Percentiles rank a stretch among this genome's conserved stretches.
These are phyloP conservation scores for Dryocosmus kuriphilus DNA, from an alignment of 2,888 invertebrate genomes.

Conservation along the genomic window DNA sequence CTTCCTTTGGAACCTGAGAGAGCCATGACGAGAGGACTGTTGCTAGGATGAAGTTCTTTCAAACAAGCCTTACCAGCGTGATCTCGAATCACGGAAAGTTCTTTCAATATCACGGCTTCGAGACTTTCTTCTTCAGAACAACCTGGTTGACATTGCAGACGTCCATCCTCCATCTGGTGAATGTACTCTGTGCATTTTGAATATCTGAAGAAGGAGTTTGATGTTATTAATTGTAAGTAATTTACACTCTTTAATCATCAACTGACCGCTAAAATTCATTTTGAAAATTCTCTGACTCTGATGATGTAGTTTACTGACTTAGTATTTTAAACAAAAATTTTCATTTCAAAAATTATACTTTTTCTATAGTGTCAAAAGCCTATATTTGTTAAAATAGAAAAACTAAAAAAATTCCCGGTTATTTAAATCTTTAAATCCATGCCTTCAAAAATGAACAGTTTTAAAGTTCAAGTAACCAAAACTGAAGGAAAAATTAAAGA, in stretches of 20 bases:
- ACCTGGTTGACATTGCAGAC: constrained; percentile 94
- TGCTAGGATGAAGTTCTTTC: constrained; percentile 91
- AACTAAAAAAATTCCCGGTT: too few relatives aligned
- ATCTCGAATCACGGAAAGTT: constrained; percentile 96
- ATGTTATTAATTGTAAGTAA: neutral
- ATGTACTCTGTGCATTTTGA: constrained; percentile 95
- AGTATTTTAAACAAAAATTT: neutral
- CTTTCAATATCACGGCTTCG: constrained; percentile 93
- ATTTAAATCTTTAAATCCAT: too few relatives aligned
- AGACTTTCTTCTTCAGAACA: constrained; percentile 94
- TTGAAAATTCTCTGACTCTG: too few relatives aligned
- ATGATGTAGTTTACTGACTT: constrained; percentile 13
- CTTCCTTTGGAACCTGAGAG: constrained; percentile 99
- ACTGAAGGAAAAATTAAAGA: too few relatives aligned
- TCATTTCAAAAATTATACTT: neutral
- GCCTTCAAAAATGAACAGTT: too few relatives aligned
- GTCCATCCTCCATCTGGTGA: constrained; percentile 90
- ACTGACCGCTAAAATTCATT: too few relatives aligned
- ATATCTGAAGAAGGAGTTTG: constrained; percentile 80
- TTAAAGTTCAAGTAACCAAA: too few relatives aligned
- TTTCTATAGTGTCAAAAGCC: too few relatives aligned
- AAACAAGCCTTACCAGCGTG: constrained; percentile 97
- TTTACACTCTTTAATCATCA: too few relatives aligned
- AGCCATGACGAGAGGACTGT: constrained; percentile 98
- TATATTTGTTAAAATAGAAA: too few relatives aligned